These are phyloP conservation scores for Nasonia vitripennis DNA, from an alignment of 1,140 invertebrate species.

Conservation along the genomic window DNA sequence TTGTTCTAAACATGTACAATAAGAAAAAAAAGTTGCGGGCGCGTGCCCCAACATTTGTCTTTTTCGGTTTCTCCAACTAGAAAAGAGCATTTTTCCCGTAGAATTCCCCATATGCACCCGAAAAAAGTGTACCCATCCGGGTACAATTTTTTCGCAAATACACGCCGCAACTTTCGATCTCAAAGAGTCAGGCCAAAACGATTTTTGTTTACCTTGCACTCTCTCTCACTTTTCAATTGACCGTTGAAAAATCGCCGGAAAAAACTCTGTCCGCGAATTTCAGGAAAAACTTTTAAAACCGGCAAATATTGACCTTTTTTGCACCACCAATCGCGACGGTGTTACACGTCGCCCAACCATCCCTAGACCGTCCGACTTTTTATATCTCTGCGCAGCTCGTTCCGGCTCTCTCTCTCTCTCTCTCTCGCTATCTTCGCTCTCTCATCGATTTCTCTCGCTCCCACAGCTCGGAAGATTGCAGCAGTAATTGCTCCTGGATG, in stretches of 20 bases:
- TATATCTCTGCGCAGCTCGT: background rate
- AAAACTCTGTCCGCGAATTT: background rate
- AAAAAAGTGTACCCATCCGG: background rate
- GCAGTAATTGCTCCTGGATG: slow-evolving; percentile 63
- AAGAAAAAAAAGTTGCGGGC: too few species aligned
- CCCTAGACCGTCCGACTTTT: background rate
- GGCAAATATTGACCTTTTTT: background rate
- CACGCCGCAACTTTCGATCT: background rate
- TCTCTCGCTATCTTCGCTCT: background rate
- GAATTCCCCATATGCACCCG: too few species aligned
- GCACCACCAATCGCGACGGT: background rate
- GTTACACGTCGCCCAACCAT: background rate
- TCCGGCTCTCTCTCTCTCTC: background rate
- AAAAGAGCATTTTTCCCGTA: too few species aligned
- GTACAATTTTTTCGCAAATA: background rate
- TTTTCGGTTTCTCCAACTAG: too few species aligned
- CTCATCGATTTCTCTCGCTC: slow-evolving; percentile 35
- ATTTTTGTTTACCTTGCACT: background rate
- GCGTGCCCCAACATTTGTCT: too few species aligned
- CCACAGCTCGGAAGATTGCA: slow-evolving; percentile 53
- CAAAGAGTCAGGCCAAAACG: background rate
- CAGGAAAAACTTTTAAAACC: background rate
- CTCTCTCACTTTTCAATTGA: too few species aligned
- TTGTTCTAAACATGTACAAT: too few species aligned
- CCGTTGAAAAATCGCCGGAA: background rate